These are phyloP conservation scores for Melanotaenia pygmaea DNA, from an alignment of 2,797 vertebrate species.

Conservation along the genomic window DNA sequence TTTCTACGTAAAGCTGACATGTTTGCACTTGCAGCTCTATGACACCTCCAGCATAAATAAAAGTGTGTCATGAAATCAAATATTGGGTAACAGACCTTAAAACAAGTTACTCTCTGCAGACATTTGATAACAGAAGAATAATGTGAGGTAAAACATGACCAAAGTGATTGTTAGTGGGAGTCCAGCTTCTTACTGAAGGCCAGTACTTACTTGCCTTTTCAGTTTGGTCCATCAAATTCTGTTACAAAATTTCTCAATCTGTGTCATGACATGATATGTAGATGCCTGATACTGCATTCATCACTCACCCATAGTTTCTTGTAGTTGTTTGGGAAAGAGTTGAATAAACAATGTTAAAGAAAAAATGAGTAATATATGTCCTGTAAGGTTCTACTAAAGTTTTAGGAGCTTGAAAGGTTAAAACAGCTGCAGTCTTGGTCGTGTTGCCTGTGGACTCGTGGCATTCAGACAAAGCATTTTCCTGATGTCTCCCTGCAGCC, in stretches of 20 bases:
- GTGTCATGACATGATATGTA: background rate
- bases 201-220: slow-evolving; percentile 18
- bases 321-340: background rate
- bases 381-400: background rate
- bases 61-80: slow-evolving; percentile 29
- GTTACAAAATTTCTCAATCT: background rate
- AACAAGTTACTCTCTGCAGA: background rate
- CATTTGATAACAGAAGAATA: slow-evolving; percentile 6
- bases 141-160: slow-evolving; percentile 25
- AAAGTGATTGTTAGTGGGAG: slow-evolving; percentile 1
- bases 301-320: background rate
- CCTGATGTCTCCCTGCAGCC: slow-evolving; percentile 55
- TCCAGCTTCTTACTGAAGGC: slow-evolving; percentile 3
- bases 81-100: slow-evolving; percentile 18
- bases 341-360: background rate
- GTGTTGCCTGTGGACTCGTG: slow-evolving; percentile 30
- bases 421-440: slow-evolving; percentile 41
- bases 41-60: slow-evolving; percentile 31
- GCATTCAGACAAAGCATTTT: slow-evolving; percentile 42
- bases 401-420: slow-evolving; percentile 50
- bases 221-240: background rate
- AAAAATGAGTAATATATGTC: background rate
- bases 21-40: slow-evolving; percentile 33
- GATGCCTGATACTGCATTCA: background rate
- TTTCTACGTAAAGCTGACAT: slow-evolving; percentile 26